phyloP scores from a whole-genome alignment of 2,113 vertebrate species.

The Nansenia antarctica region DNA sequence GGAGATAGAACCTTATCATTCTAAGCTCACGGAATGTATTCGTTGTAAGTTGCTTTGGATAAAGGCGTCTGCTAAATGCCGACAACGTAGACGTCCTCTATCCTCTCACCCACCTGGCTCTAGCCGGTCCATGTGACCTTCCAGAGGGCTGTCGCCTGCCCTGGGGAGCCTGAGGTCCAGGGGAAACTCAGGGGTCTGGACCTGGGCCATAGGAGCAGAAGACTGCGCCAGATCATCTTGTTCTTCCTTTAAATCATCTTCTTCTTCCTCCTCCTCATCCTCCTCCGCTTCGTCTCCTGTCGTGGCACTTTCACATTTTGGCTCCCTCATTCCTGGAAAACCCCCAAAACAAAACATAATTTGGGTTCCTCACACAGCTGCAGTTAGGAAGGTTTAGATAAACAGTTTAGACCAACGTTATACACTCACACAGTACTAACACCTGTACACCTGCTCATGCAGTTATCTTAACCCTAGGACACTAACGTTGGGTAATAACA shows the following conservation, averaged over 20 bases:
- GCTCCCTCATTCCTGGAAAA: slow-evolving; percentile 61
- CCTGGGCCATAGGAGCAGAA: slow-evolving; percentile 45
- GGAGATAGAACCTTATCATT: no score
- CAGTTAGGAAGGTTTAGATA: no score
- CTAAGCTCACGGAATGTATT: no score
- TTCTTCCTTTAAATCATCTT: slow-evolving; percentile 44
- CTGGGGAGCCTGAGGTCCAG: slow-evolving; percentile 56
- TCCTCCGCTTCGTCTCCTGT: slow-evolving; percentile 40
- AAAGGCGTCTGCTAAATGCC: no score
- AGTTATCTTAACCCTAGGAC: no score
- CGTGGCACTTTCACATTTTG: slow-evolving; percentile 55
- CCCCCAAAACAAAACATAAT: background rate
- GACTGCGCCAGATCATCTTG: slow-evolving; percentile 30
- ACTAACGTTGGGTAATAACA: no score
- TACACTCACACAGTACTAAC: no score
- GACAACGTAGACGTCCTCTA: background rate
- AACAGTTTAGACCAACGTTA: no score
- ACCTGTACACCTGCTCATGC: no score
- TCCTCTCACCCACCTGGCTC: slow-evolving; percentile 59
- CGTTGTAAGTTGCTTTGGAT: no score
- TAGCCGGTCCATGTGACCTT: slow-evolving; percentile 50
- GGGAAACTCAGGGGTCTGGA: slow-evolving; percentile 60
- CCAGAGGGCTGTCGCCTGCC: slow-evolving; percentile 47
- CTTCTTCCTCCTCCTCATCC: slow-evolving; percentile 41
- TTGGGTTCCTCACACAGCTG: no score